Evolutionary conservation across 2,797 vertebrate genomes (phyloP).

Genomic region (Stomatorhinus walkeri): DNA sequence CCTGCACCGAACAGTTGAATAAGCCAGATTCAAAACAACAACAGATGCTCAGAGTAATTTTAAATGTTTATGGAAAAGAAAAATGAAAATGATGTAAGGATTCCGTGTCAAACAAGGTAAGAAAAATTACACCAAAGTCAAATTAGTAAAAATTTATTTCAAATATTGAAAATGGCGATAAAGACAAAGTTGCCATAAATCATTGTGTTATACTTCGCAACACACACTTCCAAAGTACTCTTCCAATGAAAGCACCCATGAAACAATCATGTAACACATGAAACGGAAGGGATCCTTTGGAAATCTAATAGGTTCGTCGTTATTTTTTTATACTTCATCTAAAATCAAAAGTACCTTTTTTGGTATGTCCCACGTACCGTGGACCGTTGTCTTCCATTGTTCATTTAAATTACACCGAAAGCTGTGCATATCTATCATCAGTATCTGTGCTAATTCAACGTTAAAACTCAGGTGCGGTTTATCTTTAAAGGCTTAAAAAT

Average conservation of each 20-base stretch:
- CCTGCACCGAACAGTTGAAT: background rate
- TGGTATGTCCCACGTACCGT: background rate
- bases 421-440: background rate
- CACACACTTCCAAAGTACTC: background rate
- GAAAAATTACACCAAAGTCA: background rate
- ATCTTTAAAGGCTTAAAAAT: background rate
- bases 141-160: slow-evolving; percentile 30
- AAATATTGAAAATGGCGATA: slow-evolving; percentile 20
- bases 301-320: background rate
- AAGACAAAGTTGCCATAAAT: background rate
- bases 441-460: slow-evolving; percentile 27
- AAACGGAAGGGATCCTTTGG: background rate
- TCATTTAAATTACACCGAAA: background rate
- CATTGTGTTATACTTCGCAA: background rate
- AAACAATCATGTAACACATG: background rate
- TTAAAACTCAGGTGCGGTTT: background rate
- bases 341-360: background rate
- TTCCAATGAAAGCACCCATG: background rate
- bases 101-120: background rate
- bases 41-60: background rate
- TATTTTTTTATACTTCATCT: background rate
- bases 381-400: background rate
- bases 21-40: background rate
- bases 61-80: background rate
- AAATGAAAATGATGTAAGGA: background rate